A percentile compares a stretch with the other conserved stretches of the same genome.
Conservation (phyloP, 2,797 vertebrate genomes). For the Darevskia mixta region DNA sequence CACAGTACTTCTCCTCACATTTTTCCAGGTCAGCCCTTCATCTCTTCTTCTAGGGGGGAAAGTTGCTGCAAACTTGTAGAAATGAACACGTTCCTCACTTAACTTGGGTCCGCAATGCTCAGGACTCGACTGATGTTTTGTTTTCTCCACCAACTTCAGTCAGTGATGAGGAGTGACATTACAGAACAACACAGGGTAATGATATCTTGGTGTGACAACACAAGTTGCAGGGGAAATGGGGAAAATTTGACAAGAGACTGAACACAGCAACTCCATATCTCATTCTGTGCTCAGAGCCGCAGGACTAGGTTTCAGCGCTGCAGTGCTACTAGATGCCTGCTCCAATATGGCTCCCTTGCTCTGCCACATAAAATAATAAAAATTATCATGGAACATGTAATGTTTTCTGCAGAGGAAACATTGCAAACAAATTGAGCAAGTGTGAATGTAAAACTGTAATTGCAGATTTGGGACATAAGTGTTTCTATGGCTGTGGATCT, state of each 20-base stretch:
- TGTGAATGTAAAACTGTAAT: not conserved
- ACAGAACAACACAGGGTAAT: not conserved
- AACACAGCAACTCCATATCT: not conserved
- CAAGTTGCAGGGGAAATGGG: not conserved
- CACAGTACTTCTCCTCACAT: not conserved
- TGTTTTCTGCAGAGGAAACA: not conserved
- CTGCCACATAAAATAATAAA: not conserved
- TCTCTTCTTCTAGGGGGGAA: conserved; percentile 1
- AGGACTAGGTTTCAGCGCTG: not conserved
- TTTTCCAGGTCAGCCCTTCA: conserved; percentile 19
- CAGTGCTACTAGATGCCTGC: not conserved
- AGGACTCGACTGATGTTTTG: not conserved
- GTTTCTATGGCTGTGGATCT: not conserved
- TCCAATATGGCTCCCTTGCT: not conserved
- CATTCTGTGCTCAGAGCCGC: not conserved
- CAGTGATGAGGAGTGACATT: not conserved
- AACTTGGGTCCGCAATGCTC: not conserved
- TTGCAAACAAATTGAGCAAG: not conserved
- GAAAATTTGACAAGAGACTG: not conserved
- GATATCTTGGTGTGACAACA: not conserved
- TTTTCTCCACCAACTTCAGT: not conserved
- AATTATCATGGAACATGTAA: not conserved
- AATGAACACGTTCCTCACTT: not conserved
- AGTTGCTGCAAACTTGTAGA: conserved; percentile 16
- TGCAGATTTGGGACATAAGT: not conserved